Evolutionary conservation across 2,888 invertebrate species (phyloP).

Genomic region (Odontocerum albicorne): DNA sequence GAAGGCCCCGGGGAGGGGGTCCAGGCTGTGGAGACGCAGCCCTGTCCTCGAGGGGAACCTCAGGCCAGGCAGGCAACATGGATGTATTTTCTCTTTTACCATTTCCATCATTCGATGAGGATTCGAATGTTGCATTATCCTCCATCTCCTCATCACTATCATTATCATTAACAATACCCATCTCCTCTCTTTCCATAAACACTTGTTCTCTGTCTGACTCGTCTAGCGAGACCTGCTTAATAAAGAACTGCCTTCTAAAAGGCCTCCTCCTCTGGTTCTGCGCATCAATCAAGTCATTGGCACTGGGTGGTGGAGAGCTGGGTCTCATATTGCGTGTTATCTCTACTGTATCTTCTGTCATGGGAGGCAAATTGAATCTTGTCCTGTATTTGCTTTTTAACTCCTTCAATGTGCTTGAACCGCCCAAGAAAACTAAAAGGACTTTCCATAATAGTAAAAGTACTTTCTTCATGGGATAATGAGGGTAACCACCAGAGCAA

Average conservation of each 20-base stretch:
- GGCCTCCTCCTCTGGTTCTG: constrained; percentile 78
- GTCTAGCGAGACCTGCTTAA: constrained; percentile 91
- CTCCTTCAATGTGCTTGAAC: constrained; percentile 79
- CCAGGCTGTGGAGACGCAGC: constrained; percentile 38
- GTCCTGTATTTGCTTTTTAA: constrained; percentile 73
- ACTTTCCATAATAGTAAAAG: constrained; percentile 94
- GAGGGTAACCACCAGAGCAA: constrained; percentile 93
- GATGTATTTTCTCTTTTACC: constrained; percentile 7
- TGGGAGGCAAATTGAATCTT: constrained; percentile 70
- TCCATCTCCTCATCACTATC: constrained; percentile 61
- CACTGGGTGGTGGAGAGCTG: constrained; percentile 92
- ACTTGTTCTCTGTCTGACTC: constrained; percentile 72
- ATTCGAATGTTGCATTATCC: constrained; percentile 55
- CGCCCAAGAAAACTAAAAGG: constrained; percentile 88
- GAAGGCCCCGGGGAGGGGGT: constrained; percentile 67
- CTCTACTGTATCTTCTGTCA: constrained; percentile 92
- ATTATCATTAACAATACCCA: constrained; percentile 62
- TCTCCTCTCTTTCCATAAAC: constrained; percentile 71
- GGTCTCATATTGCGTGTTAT: constrained; percentile 93
- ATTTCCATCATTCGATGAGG: constrained; percentile 42
- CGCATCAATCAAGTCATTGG: constrained; percentile 84
- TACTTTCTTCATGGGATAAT: constrained; percentile 99
- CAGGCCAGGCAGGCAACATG: constrained; percentile 12
- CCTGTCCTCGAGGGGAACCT: constrained; percentile 17
- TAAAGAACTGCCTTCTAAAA: constrained; percentile 74